Evolutionary conservation across 2,888 invertebrate species (phyloP).

Genomic region (Platycnemis pennipes): DNA sequence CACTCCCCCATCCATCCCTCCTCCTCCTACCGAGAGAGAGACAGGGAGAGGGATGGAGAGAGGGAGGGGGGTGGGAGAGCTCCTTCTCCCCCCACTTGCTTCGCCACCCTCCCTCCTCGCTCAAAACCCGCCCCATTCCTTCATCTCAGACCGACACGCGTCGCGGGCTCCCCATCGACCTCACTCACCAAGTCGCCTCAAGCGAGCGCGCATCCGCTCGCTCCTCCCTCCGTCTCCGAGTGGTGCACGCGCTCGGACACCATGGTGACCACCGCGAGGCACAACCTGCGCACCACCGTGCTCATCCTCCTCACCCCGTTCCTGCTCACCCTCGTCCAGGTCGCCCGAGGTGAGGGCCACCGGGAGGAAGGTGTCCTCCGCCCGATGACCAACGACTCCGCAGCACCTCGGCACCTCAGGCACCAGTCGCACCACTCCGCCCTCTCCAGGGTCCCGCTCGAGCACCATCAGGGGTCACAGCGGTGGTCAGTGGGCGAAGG

Average conservation of each 20-base stretch:
- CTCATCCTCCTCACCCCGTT: not conserved
- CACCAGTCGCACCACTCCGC: slow-evolving; percentile 37
- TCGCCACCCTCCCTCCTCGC: not conserved
- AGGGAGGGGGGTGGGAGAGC: not conserved
- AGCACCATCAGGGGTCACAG: not conserved
- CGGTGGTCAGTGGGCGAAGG: not conserved
- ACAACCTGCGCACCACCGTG: not conserved
- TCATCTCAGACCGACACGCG: slow-evolving; percentile 29
- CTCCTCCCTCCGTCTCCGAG: too few species aligned
- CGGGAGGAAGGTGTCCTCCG: not conserved
- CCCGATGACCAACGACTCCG: not conserved
- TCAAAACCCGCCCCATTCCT: not conserved
- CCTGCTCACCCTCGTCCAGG: not conserved
- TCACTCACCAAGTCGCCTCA: slow-evolving; percentile 15
- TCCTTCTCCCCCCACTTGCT: not conserved
- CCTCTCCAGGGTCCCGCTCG: not conserved
- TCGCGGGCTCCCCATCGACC: not conserved
- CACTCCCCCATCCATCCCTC: not conserved
- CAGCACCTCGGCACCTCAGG: not conserved
- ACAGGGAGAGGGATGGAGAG: not conserved
- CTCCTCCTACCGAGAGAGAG: not conserved
- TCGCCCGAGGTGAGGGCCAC: not conserved
- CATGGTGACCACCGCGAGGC: not conserved
- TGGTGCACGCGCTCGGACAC: not conserved
- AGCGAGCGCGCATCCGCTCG: not conserved